A percentile compares a stretch with the other conserved stretches of the same genome.
Evolutionary conservation across 2,888 invertebrate species (phyloP).

Genomic region (Rotaria macrura): DNA sequence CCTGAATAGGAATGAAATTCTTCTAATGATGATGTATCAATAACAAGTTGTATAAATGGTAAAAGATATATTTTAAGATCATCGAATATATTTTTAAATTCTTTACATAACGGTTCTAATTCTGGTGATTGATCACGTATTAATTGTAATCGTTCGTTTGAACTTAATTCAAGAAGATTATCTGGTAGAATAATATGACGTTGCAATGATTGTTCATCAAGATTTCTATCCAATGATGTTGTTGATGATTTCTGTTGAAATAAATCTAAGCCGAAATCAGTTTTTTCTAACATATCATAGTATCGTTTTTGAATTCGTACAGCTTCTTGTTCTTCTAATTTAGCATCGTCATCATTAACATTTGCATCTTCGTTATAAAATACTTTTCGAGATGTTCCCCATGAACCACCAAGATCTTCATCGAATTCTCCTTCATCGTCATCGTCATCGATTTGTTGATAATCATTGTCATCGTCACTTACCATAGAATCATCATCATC

Average conservation of each 20-base stretch:
- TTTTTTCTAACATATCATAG: constrained; percentile 43
- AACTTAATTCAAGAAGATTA: constrained; percentile 65
- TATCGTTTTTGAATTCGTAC: constrained; percentile 43
- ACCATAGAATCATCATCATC: not conserved
- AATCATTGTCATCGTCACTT: not conserved
- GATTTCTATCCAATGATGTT: not conserved
- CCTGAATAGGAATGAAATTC: constrained; percentile 49
- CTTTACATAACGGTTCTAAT: constrained; percentile 65
- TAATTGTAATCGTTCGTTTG: constrained; percentile 64
- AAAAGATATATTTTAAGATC: constrained; percentile 27
- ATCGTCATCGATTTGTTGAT: constrained; percentile 19
- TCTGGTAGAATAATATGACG: constrained; percentile 38
- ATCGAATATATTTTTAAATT: constrained; percentile 61
- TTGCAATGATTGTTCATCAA: not conserved
- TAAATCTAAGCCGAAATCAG: constrained; percentile 38
- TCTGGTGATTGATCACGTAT: constrained; percentile 78
- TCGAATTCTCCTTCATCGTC: constrained; percentile 40
- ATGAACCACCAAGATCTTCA: constrained; percentile 44
- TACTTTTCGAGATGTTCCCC: constrained; percentile 34
- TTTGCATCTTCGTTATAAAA: constrained; percentile 28
- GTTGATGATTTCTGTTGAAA: not conserved
- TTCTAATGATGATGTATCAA: constrained; percentile 54
- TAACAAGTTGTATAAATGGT: constrained; percentile 57
- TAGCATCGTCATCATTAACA: constrained; percentile 38
- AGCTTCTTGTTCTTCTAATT: constrained; percentile 48